A percentile compares a stretch with the other conserved stretches of the same genome.
Conservation (phyloP, 2,113 vertebrate species). For the Cebidichthys violaceus region DNA sequence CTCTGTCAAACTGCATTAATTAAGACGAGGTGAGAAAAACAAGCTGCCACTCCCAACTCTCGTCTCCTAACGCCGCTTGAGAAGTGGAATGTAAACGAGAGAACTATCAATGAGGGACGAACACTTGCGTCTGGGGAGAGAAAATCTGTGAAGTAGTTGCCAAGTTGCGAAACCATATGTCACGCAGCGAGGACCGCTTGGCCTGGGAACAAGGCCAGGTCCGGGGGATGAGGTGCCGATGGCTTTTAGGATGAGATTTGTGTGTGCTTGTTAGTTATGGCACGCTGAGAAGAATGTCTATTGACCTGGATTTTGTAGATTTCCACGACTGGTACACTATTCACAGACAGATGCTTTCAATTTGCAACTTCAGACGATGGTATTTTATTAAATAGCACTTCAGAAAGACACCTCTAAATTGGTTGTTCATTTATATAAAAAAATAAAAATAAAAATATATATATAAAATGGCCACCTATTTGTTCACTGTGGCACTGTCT, state of each 20-base stretch:
- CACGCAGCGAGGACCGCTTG: slow-evolving; percentile 29
- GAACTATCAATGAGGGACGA: slow-evolving; percentile 22
- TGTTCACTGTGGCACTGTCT: background rate
- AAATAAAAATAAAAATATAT: too few relatives aligned
- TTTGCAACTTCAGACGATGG: slow-evolving; percentile 29
- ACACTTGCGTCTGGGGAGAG: slow-evolving; percentile 35
- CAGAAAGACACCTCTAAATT: slow-evolving; percentile 25
- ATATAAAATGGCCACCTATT: slow-evolving; percentile 22
- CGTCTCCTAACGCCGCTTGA: slow-evolving; percentile 13
- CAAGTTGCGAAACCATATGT: slow-evolving; percentile 58
- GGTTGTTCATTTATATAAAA: background rate
- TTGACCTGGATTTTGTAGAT: slow-evolving; percentile 29
- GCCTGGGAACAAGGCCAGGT: slow-evolving; percentile 44
- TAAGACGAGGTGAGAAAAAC: slow-evolving; percentile 27
- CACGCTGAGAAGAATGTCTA: slow-evolving; percentile 2
- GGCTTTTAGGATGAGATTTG: slow-evolving; percentile 49
- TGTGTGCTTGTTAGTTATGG: slow-evolving; percentile 46
- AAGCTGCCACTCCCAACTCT: background rate
- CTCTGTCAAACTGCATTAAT: background rate
- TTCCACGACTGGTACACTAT: slow-evolving; percentile 2
- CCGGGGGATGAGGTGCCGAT: slow-evolving; percentile 28
- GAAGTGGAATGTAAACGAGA: slow-evolving; percentile 49
- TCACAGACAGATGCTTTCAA: slow-evolving; percentile 45
- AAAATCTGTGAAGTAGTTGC: slow-evolving; percentile 39
- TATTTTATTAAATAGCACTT: slow-evolving; percentile 32